Evolutionary conservation across 1,140 invertebrate genomes (phyloP), one percentile per base, ranked within the genome.

Genomic region (Papilio polyxenes): DNA sequence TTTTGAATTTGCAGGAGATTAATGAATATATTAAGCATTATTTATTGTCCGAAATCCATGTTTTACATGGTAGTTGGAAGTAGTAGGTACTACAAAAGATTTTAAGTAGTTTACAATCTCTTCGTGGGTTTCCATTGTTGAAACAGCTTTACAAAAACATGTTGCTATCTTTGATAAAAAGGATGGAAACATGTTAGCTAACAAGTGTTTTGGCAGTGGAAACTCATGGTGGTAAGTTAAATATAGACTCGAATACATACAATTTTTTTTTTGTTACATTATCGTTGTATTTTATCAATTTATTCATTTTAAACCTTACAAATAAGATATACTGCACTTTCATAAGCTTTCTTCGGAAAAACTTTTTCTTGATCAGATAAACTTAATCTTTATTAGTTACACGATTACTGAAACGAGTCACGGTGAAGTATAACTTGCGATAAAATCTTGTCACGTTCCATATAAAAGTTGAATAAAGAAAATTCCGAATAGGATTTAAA

Each of bases 401-500:
- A 72, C 15, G 65, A 72, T 72, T 72, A 37, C 65, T 72, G 15
- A 37, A 72, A 15, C 62, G 31, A 37, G 31, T 72, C 23, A 72
- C 62, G 62, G 62, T 31, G 10, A 65, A 31, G 10, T 65, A 65
- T 15, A 65, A 65, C 13, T 11, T 65, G 23, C 9, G 65, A 72
- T 72, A 37, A 11, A 37, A 72, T 72, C 65, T 72, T 72, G 65
- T 72, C 65, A 72, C 65, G 65, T 72, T 72, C 65, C 31, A 40
- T 72, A 72, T 72, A 37, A 65, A 65, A 37, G 10, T 37, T 15
- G 15, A 37, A 10, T 37, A 40, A 31, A 72, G 65, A 72, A 72
- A 72, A 72, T 37, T 72, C 65, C 37, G 65, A 72, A 72, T 15
- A 2, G 5, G 11, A 72, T 72, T 72, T 72, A 72, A 72, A 40